Evolutionary conservation across 2,113 vertebrate genomes (phyloP).

Genomic region (Crotalus helleri): DNA sequence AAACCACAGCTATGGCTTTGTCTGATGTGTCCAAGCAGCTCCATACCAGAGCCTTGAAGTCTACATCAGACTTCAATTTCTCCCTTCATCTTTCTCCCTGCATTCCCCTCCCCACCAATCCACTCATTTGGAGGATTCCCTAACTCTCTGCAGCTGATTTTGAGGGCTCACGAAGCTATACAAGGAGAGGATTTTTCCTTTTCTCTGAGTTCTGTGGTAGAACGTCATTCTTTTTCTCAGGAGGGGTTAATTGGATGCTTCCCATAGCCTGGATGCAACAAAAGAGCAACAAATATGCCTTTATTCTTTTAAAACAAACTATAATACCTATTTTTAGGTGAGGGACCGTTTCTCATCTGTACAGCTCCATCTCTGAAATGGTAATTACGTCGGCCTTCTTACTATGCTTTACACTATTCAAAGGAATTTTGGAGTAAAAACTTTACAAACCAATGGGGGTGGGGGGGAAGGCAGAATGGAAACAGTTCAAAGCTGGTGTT

Average conservation of each 20-base stretch:
- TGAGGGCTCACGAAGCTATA: neutral
- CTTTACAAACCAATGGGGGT: neutral
- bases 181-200: neutral
- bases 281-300: neutral
- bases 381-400: neutral
- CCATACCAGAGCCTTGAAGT: neutral
- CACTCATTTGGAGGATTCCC: neutral
- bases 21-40: neutral
- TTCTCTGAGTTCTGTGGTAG: neutral
- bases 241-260: neutral
- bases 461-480: neutral
- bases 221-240: neutral
- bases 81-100: neutral
- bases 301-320: neutral
- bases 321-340: neutral
- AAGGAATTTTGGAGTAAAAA: neutral
- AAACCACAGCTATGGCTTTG: neutral
- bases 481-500: neutral
- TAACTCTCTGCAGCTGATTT: neutral
- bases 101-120: neutral
- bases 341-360: neutral
- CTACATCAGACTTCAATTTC: neutral
- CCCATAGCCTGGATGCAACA: neutral
- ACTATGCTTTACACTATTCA: neutral
- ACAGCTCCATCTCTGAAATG: neutral